Evolutionary conservation across 92 coral and sea anemone genomes (phyloP).

Genomic region (Palythoa grandis): DNA sequence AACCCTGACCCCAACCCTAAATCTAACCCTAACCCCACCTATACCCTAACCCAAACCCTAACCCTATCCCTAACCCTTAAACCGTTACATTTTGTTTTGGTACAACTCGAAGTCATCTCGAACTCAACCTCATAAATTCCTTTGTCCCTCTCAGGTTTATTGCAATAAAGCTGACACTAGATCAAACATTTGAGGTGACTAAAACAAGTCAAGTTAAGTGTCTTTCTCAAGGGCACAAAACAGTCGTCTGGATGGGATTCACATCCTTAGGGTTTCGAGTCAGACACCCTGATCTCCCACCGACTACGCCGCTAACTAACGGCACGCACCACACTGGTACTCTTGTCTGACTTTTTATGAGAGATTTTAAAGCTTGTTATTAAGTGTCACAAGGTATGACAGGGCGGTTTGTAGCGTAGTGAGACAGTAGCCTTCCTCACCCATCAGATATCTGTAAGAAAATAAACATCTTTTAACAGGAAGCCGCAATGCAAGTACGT

Average conservation of each 20-base stretch:
- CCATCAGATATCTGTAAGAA: slow-evolving; percentile 89
- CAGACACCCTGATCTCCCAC: neutral
- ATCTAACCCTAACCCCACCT: too few species aligned
- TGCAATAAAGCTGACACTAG: too few species aligned
- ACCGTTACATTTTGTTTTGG: too few species aligned
- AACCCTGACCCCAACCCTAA: too few species aligned
- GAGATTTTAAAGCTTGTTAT: slow-evolving; percentile 9
- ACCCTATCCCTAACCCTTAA: too few species aligned
- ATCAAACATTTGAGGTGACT: too few species aligned
- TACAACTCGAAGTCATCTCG: too few species aligned
- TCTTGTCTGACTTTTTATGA: neutral
- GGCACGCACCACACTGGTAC: neutral
- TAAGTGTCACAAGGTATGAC: slow-evolving; percentile 78
- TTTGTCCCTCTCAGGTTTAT: too few species aligned
- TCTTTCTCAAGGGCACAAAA: neutral
- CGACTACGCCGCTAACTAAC: neutral
- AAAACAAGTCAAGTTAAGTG: neutral
- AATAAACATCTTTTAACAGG: neutral
- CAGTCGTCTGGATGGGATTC: neutral
- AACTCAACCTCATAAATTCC: too few species aligned
- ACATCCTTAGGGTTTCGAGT: neutral
- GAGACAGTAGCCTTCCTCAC: slow-evolving; percentile 97
- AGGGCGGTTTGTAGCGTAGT: slow-evolving; percentile 94
- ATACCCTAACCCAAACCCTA: too few species aligned
- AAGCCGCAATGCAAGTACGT: too few species aligned